Evolutionary conservation across 2,888 invertebrate genomes (phyloP).

Genomic region (Papilio protenor): DNA sequence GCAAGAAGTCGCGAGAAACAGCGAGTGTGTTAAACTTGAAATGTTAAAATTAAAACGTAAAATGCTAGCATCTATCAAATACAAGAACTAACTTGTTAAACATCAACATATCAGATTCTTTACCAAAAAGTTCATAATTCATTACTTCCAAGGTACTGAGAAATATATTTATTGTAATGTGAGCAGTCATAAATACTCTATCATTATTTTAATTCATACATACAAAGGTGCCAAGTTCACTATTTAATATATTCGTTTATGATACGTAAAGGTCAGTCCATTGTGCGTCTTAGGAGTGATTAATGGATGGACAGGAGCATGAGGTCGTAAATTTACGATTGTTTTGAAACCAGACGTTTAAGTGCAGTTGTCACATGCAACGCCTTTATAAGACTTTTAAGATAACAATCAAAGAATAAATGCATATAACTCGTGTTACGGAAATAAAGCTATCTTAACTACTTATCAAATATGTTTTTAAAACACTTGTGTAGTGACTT

Average conservation of each 20-base stretch:
- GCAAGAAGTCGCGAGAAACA: no score
- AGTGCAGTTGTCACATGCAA: slow-evolving; percentile 14
- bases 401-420: not conserved
- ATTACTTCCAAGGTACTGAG: not conserved
- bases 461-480: slow-evolving; percentile 6
- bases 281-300: slow-evolving; percentile 33
- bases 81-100: no score
- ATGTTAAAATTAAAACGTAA: no score
- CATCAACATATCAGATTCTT: no score
- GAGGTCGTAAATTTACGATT: slow-evolving; percentile 37
- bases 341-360: slow-evolving; percentile 25
- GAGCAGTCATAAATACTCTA: not conserved
- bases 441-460: slow-evolving; percentile 1
- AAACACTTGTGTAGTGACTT: not conserved
- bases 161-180: not conserved
- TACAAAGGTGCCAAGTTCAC: slow-evolving; percentile 24
- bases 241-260: slow-evolving; percentile 37
- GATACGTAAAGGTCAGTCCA: slow-evolving; percentile 36
- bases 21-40: no score
- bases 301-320: slow-evolving; percentile 33
- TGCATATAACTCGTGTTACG: not conserved
- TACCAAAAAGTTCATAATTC: not conserved
- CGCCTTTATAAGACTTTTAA: not conserved
- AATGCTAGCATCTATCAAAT: no score
- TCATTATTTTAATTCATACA: not conserved